A percentile compares a stretch with the other conserved stretches of the same genome.
Evolutionary conservation across 1,140 invertebrate genomes (phyloP).

Genomic region (Heliconius melpomene): DNA sequence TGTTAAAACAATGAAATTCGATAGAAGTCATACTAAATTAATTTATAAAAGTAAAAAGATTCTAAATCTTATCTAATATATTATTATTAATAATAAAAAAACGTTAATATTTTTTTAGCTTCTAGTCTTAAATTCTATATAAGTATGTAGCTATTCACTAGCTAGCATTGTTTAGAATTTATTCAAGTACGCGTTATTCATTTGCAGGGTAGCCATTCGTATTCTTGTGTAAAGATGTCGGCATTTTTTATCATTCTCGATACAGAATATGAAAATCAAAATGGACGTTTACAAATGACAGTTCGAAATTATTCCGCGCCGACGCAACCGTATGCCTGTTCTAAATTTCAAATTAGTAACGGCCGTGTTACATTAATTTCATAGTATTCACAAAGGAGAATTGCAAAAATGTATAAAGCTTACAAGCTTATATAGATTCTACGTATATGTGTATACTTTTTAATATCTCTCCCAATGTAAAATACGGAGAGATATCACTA

Average conservation of each 20-base stretch:
- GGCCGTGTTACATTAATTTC: slow-evolving; percentile 68
- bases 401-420: slow-evolving; percentile 41
- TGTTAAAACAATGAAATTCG: too few species aligned
- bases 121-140: not conserved
- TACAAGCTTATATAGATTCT: not conserved
- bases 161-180: slow-evolving; percentile 1
- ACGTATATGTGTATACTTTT: not conserved
- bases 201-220: slow-evolving; percentile 11
- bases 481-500: too few species aligned
- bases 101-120: not conserved
- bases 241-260: slow-evolving; percentile 28
- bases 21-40: too few species aligned
- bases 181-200: not conserved
- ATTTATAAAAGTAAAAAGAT: too few species aligned
- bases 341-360: slow-evolving; percentile 69
- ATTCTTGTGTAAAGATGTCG: slow-evolving; percentile 28
- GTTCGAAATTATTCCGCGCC: slow-evolving; percentile 55
- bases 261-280: slow-evolving; percentile 61
- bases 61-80: too few species aligned
- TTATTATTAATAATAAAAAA: too few species aligned
- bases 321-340: slow-evolving; percentile 60
- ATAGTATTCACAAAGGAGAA: slow-evolving; percentile 44
- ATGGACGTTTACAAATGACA: slow-evolving; percentile 62
- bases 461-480: too few species aligned
- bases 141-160: not conserved